Conservation (phyloP, 2,888 invertebrate species). For the Halictus quadricinctus region DNA sequence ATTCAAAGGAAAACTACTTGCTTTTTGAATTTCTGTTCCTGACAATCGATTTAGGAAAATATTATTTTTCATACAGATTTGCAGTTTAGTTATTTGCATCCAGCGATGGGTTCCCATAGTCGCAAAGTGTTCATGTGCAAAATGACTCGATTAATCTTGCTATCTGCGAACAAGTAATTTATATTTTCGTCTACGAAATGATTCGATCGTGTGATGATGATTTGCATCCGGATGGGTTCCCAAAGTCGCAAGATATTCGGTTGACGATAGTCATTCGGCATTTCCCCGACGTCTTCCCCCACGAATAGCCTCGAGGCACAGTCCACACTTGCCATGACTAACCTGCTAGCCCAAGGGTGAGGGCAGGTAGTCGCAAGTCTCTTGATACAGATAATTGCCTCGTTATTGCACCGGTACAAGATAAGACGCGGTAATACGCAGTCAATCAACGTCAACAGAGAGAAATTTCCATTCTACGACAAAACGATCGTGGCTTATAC, state of each 20-base stretch:
- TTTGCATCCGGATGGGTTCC: not conserved
- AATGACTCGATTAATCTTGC: not conserved
- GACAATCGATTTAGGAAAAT: not conserved
- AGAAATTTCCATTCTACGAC: slow-evolving; percentile 55
- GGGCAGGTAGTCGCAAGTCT: slow-evolving; percentile 44
- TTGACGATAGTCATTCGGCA: not conserved
- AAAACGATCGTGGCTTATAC: slow-evolving; percentile 53
- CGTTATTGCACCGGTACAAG: slow-evolving; percentile 60
- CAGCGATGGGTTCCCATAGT: not conserved
- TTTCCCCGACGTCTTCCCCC: not conserved
- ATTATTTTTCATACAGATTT: not conserved
- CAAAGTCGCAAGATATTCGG: not conserved
- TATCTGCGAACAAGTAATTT: not conserved
- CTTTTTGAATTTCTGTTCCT: not conserved
- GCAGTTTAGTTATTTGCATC: not conserved
- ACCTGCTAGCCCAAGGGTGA: slow-evolving; percentile 6
- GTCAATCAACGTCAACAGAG: slow-evolving; percentile 66
- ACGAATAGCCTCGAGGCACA: not conserved
- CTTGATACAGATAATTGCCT: slow-evolving; percentile 68
- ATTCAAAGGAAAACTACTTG: not conserved
- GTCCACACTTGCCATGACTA: slow-evolving; percentile 24
- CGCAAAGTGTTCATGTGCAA: not conserved
- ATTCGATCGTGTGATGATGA: not conserved
- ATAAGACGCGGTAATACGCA: slow-evolving; percentile 64
- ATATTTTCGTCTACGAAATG: not conserved